phyloP scores from a whole-genome alignment of 2,888 invertebrate genomes.

The Hipparchia sbordonii region DNA sequence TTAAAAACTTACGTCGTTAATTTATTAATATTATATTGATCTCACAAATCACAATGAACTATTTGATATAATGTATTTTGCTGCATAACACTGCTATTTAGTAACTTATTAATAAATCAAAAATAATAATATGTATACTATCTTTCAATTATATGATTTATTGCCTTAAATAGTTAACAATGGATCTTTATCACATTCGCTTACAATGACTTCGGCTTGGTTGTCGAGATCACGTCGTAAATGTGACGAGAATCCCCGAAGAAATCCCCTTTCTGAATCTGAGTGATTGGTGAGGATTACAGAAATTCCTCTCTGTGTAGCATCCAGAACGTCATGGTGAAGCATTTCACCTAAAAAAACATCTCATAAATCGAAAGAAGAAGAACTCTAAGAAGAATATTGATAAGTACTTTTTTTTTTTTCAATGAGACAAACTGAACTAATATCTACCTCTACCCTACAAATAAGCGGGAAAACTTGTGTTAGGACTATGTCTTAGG shows the following conservation, averaged over 20 bases:
- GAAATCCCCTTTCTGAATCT: constrained; percentile 95
- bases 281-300: constrained; percentile 97
- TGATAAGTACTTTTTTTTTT: no score
- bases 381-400: neutral
- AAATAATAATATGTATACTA: constrained; percentile 12
- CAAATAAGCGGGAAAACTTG: no score
- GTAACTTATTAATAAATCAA: constrained; percentile 42
- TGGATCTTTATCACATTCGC: constrained; percentile 90
- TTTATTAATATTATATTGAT: constrained; percentile 64
- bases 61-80: constrained; percentile 46
- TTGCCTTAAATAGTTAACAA: constrained; percentile 84
- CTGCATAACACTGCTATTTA: constrained; percentile 40
- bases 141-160: constrained; percentile 37
- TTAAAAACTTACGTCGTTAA: constrained; percentile 37
- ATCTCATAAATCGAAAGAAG: neutral
- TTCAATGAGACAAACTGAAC: no score
- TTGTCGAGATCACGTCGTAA: constrained; percentile 67
- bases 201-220: constrained; percentile 85
- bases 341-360: constrained; percentile 90
- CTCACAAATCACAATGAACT: constrained; percentile 69
- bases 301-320: constrained; percentile 88
- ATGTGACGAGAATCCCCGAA: constrained; percentile 81
- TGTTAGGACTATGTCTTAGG: no score
- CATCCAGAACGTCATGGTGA: constrained; percentile 96
- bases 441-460: no score